phyloP scores from a whole-genome alignment of 2,113 vertebrate species.

The Elephas maximus region DNA sequence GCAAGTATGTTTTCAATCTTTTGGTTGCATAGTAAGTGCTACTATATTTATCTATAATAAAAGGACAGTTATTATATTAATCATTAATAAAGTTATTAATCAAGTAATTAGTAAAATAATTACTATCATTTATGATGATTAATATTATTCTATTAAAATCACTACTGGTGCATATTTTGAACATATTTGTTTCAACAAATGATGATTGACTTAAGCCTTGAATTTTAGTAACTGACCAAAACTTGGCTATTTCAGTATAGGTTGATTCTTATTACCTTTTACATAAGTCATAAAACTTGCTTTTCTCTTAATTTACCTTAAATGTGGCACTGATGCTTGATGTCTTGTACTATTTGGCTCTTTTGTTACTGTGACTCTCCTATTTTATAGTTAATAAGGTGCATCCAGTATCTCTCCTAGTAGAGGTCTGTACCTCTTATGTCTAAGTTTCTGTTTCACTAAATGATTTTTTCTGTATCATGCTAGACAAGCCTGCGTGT shows the following conservation, averaged over 20 bases:
- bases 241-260: background rate
- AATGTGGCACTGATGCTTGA: background rate
- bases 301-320: conserved; percentile 1
- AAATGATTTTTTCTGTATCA: background rate
- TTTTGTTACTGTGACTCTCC: background rate
- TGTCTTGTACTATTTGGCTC: background rate
- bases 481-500: accelerated
- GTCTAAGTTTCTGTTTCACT: background rate
- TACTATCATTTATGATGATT: background rate
- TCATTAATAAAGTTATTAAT: conserved; percentile 44
- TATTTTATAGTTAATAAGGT: background rate
- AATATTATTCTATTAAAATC: conserved; percentile 27
- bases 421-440: background rate
- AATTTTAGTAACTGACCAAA: background rate
- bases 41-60: background rate
- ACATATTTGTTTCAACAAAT: conserved; percentile 8
- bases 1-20: conserved; percentile 60
- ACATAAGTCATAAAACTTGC: background rate
- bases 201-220: background rate
- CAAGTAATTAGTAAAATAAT: conserved; percentile 26
- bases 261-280: background rate
- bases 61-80: background rate
- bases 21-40: conserved; percentile 40
- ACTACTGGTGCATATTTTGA: conserved; percentile 21
- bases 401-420: background rate